Conservation (phyloP, 2,888 invertebrate species). For the Neria commutata region DNA sequence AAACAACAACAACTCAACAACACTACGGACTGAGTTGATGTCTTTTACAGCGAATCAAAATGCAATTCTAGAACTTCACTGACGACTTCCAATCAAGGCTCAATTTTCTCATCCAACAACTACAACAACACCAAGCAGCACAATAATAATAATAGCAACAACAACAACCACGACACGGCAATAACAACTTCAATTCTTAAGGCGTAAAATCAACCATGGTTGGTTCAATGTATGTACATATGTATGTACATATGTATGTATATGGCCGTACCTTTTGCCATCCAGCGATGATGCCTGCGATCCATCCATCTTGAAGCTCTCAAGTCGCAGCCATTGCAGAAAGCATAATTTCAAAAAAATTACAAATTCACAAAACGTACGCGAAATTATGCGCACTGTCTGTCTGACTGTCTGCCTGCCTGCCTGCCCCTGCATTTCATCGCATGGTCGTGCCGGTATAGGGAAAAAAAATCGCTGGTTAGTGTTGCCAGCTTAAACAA, state of each 20-base stretch:
- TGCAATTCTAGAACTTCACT: slow-evolving; percentile 35
- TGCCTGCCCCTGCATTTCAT: neutral
- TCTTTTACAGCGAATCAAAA: slow-evolving; percentile 45
- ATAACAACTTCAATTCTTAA: too few species aligned
- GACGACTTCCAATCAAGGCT: slow-evolving; percentile 49
- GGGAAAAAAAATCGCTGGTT: too few species aligned
- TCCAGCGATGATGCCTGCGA: too few species aligned
- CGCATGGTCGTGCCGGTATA: too few species aligned
- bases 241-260: too few species aligned
- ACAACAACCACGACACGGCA: neutral
- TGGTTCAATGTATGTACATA: too few species aligned
- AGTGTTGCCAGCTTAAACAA: neutral
- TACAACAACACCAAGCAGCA: slow-evolving; percentile 23
- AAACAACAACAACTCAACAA: neutral
- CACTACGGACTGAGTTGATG: slow-evolving; percentile 24
- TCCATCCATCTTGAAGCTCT: neutral
- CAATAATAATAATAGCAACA: neutral
- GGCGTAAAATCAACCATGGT: too few species aligned
- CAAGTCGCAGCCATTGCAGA: slow-evolving; percentile 29
- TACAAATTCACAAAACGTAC: slow-evolving; percentile 58
- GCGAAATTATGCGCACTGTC: slow-evolving; percentile 52
- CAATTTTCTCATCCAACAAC: slow-evolving; percentile 32
- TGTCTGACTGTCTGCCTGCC: slow-evolving; percentile 29
- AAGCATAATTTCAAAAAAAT: slow-evolving; percentile 49
- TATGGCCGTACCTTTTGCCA: too few species aligned